Conservation (phyloP, 2,797 vertebrate genomes). For the Channa striata region DNA sequence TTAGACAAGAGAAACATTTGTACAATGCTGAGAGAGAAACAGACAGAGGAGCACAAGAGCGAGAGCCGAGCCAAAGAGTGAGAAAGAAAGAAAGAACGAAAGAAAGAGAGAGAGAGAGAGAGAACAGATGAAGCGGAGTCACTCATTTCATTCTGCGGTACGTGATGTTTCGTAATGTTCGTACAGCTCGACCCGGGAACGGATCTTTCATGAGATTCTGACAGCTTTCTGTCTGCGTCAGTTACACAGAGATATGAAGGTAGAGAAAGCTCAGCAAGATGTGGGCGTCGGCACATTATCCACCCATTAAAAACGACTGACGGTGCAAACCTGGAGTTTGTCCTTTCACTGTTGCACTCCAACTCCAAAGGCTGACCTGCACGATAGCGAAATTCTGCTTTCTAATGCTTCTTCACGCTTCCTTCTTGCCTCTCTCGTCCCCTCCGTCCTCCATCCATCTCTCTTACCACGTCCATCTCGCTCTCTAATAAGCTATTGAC, state of each 20-base stretch:
- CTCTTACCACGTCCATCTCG: constrained; percentile 32
- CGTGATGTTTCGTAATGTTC: constrained; percentile 39
- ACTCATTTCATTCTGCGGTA: neutral
- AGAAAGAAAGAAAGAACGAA: neutral
- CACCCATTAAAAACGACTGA: constrained; percentile 65
- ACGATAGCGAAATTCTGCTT: constrained; percentile 4
- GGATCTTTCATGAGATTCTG: constrained; percentile 39
- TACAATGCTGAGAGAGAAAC: constrained; percentile 65
- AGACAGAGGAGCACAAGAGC: constrained; percentile 43
- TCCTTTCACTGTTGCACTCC: constrained; percentile 35
- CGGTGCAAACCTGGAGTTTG: constrained; percentile 19
- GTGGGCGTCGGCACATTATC: constrained; percentile 47
- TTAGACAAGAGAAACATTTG: constrained; percentile 83
- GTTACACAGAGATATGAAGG: constrained; percentile 29
- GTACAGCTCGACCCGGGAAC: constrained; percentile 18
- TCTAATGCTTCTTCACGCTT: neutral
- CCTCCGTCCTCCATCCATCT: constrained; percentile 49
- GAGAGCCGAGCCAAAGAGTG: constrained; percentile 16
- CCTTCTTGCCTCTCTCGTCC: constrained; percentile 7
- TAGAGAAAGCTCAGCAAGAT: constrained; percentile 19
- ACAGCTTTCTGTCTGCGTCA: constrained; percentile 52
- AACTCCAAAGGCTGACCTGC: constrained; percentile 24
- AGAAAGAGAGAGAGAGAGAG: neutral
- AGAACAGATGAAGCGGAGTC: constrained; percentile 4
- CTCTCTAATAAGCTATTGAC: constrained; percentile 75